Percentiles rank a stretch among this genome's conserved stretches.
These are phyloP conservation scores for Bathybates hornii DNA, from an alignment of 2,113 vertebrate species.

Conservation along the genomic window DNA sequence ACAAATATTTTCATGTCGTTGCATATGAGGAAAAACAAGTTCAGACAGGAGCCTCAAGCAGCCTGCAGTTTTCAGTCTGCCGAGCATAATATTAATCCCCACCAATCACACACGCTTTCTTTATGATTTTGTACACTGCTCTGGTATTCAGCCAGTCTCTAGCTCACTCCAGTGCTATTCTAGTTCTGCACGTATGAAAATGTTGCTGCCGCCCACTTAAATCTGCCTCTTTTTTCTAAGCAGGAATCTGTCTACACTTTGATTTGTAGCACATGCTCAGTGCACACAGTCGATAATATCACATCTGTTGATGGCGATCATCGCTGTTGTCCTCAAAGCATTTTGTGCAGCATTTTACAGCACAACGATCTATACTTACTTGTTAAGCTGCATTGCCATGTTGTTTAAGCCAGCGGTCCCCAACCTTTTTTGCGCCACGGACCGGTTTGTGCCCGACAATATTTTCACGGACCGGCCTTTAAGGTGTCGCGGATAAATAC, in stretches of 20 bases:
- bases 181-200: constrained; percentile 17
- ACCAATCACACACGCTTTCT: not conserved
- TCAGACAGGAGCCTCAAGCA: constrained; percentile 20
- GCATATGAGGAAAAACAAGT: constrained; percentile 4
- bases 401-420: not conserved
- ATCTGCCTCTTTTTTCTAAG: not conserved
- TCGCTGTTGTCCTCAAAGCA: not conserved
- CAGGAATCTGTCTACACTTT: constrained; percentile 1
- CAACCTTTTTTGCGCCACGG: not conserved
- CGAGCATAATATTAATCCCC: not conserved
- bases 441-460: not conserved
- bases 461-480: not conserved
- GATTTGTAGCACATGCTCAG: constrained; percentile 22
- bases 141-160: constrained; percentile 19
- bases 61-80: not conserved
- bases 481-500: not conserved
- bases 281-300: not conserved
- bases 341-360: not conserved
- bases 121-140: constrained; percentile 3
- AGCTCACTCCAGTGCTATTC: constrained; percentile 17
- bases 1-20: not conserved
- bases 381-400: not conserved
- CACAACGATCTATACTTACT: not conserved
- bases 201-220: constrained; percentile 10
- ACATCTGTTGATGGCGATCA: not conserved